A percentile compares a stretch with the other conserved stretches of the same genome.
phyloP scores from a whole-genome alignment of 35 echinoderm and acorn worm species.

The Heliocidaris tuberculata region DNA sequence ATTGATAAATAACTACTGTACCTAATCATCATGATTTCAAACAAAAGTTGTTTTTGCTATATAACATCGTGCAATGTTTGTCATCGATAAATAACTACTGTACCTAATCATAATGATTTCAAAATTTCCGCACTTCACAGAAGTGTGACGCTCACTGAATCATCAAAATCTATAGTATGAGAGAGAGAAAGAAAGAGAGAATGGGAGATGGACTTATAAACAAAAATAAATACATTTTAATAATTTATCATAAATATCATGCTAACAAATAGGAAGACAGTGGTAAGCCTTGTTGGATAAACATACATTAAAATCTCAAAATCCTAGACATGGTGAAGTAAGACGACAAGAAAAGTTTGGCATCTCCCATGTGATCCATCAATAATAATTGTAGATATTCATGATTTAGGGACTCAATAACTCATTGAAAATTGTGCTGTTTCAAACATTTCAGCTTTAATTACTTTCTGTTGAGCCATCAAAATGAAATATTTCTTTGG shows the following conservation, averaged over 20 bases:
- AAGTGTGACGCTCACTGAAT: background rate
- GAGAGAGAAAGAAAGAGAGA: background rate
- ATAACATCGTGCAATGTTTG: background rate
- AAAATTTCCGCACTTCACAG: slow-evolving; percentile 10
- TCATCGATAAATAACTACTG: background rate
- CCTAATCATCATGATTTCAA: no score
- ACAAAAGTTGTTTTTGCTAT: background rate
- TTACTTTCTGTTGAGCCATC: no score
- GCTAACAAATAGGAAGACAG: background rate
- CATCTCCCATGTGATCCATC: no score
- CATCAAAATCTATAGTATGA: background rate
- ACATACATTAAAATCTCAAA: background rate
- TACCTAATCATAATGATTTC: slow-evolving; percentile 6
- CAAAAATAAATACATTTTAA: slow-evolving; percentile 19
- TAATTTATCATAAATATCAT: background rate
- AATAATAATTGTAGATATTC: background rate
- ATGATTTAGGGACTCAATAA: background rate
- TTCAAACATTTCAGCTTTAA: background rate
- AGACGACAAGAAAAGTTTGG: background rate
- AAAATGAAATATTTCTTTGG: background rate
- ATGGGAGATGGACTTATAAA: background rate
- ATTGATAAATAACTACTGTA: no score
- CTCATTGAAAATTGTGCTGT: background rate
- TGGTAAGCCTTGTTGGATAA: background rate
- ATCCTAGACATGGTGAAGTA: background rate